Evolutionary conservation across 2,113 vertebrate species (phyloP), one percentile per base, ranked within the genome.

Genomic region (Gadus macrocephalus): DNA sequence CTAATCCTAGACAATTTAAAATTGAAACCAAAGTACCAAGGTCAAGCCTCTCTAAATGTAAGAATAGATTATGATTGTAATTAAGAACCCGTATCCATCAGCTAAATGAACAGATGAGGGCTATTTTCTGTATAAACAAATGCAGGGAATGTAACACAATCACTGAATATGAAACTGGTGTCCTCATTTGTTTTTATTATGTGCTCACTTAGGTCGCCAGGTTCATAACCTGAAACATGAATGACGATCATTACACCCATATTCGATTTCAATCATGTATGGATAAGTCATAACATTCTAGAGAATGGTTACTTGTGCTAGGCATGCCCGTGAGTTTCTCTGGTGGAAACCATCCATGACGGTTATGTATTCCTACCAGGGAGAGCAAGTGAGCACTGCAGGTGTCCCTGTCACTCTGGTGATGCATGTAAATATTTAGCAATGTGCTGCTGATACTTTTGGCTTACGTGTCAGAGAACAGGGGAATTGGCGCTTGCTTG

Each of bases 391-490:
- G 85, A 87, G 67, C 70, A 68, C 19, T 79, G 85, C 91, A 85
- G 89, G 81, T 83, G 89, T 81, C 67, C 64, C 78, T 70, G 85
- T 89, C 90, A 89, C 77, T 91, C 89, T 86, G 61, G 72, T 58
- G 28, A 69, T 65, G 75, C 67, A 67, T 75, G 74, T 78, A 76
- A 83, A 86, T 79, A 83, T 84, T 82, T 66, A 75, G 62, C 71
- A 87, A 87, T 86, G 81, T 89, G 85, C 82, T 88, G 85, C 80
- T 87, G 83, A 88, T 82, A 77, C 73, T 75, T 80, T 75, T 76
- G 67, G 69, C 68, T 70, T 59, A 60, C 69, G 38, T 58, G 77
- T 70, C 65, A 71, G 56, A 64, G 66, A 72, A 72, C 15, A 61
- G 60, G 72, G 67, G 64, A 62, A 65, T 49, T 38, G 66, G 53